Conservation (phyloP, 2,797 vertebrate species). For the Galagoides demidoff region DNA sequence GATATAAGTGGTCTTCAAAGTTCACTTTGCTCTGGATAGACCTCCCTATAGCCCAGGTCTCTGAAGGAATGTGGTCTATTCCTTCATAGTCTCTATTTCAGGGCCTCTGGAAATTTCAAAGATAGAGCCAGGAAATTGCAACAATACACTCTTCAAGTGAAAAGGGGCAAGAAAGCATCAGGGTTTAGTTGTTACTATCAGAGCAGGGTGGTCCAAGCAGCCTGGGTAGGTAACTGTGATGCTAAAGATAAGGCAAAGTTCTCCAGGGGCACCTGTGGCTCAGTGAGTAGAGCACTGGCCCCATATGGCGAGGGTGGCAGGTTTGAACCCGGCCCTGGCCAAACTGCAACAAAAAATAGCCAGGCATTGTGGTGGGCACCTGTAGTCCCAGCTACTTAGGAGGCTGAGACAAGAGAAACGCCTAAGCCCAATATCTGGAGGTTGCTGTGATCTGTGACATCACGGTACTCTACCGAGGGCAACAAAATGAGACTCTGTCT, state of each 20-base stretch:
- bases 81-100: not conserved
- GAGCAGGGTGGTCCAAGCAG: not conserved
- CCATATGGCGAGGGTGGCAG: too few relatives aligned
- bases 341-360: too few relatives aligned
- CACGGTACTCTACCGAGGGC: too few relatives aligned
- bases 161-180: not conserved
- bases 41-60: not conserved
- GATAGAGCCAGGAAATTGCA: not conserved
- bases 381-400: too few relatives aligned
- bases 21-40: not conserved
- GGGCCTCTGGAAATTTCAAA: not conserved
- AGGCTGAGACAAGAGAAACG: too few relatives aligned
- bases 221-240: not conserved
- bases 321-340: too few relatives aligned
- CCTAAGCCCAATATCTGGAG: too few relatives aligned
- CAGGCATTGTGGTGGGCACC: too few relatives aligned
- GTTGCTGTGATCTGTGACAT: too few relatives aligned
- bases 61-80: not conserved
- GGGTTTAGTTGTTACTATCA: not conserved
- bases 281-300: too few relatives aligned
- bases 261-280: not conserved
- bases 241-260: not conserved
- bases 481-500: too few relatives aligned
- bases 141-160: not conserved
- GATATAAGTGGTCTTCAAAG: not conserved